phyloP scores from a whole-genome alignment of 2,797 vertebrate species.

The Enteromius radiatus region DNA sequence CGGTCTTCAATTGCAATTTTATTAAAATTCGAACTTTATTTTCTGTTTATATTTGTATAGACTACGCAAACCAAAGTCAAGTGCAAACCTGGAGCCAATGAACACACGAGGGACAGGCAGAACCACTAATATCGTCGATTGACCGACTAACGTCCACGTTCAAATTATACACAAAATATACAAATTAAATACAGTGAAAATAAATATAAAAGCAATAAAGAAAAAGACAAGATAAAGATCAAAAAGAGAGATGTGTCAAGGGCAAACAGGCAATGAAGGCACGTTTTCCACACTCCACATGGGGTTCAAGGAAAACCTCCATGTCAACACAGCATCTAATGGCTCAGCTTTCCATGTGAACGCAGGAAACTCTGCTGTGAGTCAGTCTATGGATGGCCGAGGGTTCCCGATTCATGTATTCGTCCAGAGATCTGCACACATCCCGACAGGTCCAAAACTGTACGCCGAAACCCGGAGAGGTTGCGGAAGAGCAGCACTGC shows the following conservation, averaged over 20 bases:
- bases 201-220: constrained; percentile 57
- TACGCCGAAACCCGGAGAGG: constrained; percentile 31
- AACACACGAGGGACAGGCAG: constrained; percentile 30
- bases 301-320: not conserved
- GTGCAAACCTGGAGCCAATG: constrained; percentile 49
- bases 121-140: constrained; percentile 33
- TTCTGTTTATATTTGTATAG: not conserved
- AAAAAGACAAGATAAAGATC: not conserved
- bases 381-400: constrained; percentile 58
- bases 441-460: constrained; percentile 49
- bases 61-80: constrained; percentile 31
- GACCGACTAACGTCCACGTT: constrained; percentile 60
- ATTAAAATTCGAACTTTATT: not conserved
- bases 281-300: constrained; percentile 29
- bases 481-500: constrained; percentile 34
- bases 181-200: constrained; percentile 65
- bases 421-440: constrained; percentile 1
- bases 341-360: constrained; percentile 65
- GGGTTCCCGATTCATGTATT: constrained; percentile 42
- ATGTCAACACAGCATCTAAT: constrained; percentile 56
- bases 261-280: constrained; percentile 44
- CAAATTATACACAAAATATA: constrained; percentile 62
- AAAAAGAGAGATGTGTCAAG: constrained; percentile 3
- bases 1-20: not conserved
- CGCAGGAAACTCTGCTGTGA: constrained; percentile 66